phyloP scores from a whole-genome alignment of 2,888 invertebrate genomes.

The Amblyjoppa fuscipennis region DNA sequence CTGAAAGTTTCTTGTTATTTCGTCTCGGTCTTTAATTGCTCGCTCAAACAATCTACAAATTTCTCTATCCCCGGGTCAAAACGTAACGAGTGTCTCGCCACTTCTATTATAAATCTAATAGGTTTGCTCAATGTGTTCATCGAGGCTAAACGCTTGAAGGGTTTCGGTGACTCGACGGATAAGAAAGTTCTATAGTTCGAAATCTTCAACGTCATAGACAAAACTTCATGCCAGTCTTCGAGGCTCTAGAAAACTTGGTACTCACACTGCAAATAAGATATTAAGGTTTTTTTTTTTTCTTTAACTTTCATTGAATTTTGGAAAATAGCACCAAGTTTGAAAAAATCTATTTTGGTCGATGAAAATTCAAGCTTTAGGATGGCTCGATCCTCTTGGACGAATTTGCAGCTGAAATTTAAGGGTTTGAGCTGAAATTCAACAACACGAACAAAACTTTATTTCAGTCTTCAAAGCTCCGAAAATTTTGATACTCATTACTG shows the following conservation, averaged over 20 bases:
- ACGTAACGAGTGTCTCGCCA: conserved; percentile 29
- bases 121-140: conserved; percentile 9
- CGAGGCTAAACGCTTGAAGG: not conserved
- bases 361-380: no score
- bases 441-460: no score
- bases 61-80: conserved; percentile 37
- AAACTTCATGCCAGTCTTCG: not conserved
- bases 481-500: no score
- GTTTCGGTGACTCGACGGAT: conserved; percentile 9
- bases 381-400: not conserved
- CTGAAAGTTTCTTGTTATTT: not conserved
- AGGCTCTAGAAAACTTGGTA: not conserved
- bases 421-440: no score
- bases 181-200: not conserved
- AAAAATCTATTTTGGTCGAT: no score
- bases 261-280: not conserved
- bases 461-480: no score
- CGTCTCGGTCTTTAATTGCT: conserved; percentile 51
- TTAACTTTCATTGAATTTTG: not conserved
- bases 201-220: not conserved
- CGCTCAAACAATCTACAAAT: conserved; percentile 17
- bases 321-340: no score
- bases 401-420: not conserved
- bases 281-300: not conserved
- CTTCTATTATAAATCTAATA: conserved; percentile 3